Conservation (phyloP, 1,140 invertebrate species). For the Aleiodes sp. region DNA sequence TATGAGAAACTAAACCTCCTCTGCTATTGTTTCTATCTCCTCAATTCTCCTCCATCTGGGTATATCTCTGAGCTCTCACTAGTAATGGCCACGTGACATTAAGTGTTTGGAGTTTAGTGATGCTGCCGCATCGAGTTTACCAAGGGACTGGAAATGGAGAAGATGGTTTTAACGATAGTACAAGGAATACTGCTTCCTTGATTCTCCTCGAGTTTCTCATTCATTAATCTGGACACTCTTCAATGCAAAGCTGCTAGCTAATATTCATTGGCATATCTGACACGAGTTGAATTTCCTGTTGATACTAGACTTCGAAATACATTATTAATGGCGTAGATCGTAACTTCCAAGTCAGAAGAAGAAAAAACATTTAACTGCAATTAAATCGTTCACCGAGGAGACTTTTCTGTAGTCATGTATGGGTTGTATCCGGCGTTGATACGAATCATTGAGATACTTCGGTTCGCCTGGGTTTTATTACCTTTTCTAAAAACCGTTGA, state of each 20-base stretch:
- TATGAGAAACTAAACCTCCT: background rate
- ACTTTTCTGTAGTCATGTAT: constrained; percentile 2
- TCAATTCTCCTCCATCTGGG: background rate
- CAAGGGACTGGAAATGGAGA: background rate
- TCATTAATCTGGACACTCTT: background rate
- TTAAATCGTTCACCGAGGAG: background rate
- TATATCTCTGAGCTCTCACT: background rate
- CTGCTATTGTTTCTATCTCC: background rate
- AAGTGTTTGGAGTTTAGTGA: constrained; percentile 25
- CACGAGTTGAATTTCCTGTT: background rate
- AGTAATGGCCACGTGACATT: constrained; percentile 20
- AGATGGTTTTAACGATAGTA: background rate
- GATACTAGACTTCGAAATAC: no score
- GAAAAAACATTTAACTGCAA: background rate
- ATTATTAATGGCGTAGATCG: background rate
- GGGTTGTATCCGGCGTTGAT: constrained; percentile 22
- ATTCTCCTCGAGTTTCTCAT: background rate
- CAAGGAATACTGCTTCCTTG: background rate
- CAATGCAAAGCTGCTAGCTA: background rate
- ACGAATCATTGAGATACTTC: constrained; percentile 17
- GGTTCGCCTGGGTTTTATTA: constrained; percentile 11
- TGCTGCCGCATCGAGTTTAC: background rate
- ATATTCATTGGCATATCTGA: background rate
- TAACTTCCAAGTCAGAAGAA: background rate
- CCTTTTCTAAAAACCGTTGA: constrained; percentile 24